Evolutionary conservation across 2,888 invertebrate species (phyloP).

Genomic region (Drosophila yooni): DNA sequence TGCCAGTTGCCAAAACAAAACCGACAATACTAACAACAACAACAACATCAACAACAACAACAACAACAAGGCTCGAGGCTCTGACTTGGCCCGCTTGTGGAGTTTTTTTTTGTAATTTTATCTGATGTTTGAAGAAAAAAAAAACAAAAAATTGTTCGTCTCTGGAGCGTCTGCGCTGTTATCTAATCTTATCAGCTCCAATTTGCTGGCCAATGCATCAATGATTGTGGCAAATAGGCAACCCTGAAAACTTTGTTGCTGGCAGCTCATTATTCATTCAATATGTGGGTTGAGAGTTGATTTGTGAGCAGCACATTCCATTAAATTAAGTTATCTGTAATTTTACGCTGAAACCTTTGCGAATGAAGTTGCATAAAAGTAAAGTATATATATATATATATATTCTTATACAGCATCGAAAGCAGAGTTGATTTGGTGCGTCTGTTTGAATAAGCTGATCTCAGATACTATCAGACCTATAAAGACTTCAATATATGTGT

Average conservation of each 20-base stretch:
- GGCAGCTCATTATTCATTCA: constrained; percentile 10
- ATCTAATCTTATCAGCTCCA: constrained; percentile 56
- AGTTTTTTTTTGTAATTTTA: constrained; percentile 41
- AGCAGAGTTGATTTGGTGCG: background rate
- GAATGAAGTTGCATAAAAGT: background rate
- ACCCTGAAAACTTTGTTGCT: constrained; percentile 43
- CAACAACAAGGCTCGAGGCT: background rate
- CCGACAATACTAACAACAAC: constrained; percentile 7
- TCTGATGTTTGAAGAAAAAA: constrained; percentile 27
- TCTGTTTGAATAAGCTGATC: background rate
- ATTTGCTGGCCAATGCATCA: constrained; percentile 34
- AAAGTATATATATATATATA: background rate
- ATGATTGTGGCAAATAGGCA: constrained; percentile 21
- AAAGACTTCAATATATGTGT: background rate
- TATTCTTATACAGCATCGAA: background rate
- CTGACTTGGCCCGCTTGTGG: constrained; percentile 5
- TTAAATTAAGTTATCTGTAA: background rate
- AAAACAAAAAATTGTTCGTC: background rate
- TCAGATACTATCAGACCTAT: background rate
- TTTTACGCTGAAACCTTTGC: background rate
- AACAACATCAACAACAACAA: constrained; percentile 4
- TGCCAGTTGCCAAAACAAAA: constrained; percentile 51
- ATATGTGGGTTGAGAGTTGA: background rate
- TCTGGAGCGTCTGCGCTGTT: constrained; percentile 25
- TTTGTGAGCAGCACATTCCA: constrained; percentile 7